Evolutionary conservation across 2,113 vertebrate species (phyloP).

Genomic region (Actenoides hombroni): DNA sequence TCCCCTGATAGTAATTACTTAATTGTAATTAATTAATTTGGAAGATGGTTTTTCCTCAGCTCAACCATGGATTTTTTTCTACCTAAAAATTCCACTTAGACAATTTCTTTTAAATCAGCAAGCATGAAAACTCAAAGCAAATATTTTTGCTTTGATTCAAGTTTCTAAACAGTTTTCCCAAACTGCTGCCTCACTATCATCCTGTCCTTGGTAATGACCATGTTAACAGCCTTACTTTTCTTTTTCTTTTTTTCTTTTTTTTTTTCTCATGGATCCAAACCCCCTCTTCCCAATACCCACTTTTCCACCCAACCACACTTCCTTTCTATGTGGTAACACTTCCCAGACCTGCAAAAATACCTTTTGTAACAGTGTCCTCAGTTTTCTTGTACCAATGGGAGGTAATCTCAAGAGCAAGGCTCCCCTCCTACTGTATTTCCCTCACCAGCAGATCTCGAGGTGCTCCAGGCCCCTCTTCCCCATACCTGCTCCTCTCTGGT

Average conservation of each 20-base stretch:
- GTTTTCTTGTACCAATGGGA: background rate
- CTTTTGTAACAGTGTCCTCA: background rate
- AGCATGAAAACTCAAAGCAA: background rate
- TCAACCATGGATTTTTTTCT: background rate
- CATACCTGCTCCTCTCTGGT: fast-evolving
- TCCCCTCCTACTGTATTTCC: background rate
- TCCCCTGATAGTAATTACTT: too few species aligned
- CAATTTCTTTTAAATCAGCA: background rate
- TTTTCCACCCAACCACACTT: background rate
- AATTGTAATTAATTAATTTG: background rate
- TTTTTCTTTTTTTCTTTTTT: background rate
- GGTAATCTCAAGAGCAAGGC: background rate
- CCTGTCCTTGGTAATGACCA: background rate
- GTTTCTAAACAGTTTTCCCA: background rate
- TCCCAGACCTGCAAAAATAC: background rate
- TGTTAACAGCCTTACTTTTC: background rate
- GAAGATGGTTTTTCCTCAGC: background rate
- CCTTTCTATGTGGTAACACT: background rate
- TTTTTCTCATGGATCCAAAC: background rate
- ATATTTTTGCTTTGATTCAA: background rate
- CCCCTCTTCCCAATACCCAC: background rate
- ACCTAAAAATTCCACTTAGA: background rate
- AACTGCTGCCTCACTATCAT: background rate
- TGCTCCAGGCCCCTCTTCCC: background rate
- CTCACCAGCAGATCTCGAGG: background rate